Conservation (phyloP, 2,113 vertebrate genomes). For the Malurus elegans region DNA sequence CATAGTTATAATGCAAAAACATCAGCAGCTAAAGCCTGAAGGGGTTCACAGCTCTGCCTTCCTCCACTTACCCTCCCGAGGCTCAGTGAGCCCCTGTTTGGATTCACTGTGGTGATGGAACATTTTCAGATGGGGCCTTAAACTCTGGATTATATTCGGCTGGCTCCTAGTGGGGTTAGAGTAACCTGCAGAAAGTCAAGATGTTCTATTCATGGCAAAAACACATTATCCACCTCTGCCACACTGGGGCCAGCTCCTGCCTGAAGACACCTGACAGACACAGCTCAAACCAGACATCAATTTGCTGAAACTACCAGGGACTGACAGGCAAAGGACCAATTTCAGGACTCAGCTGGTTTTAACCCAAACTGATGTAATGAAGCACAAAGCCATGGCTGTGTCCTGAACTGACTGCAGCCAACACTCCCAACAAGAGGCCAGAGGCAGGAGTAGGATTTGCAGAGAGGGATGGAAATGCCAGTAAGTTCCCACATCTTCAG, state of each 20-base stretch:
- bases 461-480: background rate
- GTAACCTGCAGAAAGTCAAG: conserved; percentile 80
- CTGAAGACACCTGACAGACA: background rate
- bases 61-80: conserved; percentile 80
- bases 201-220: conserved; percentile 40
- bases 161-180: conserved; percentile 79
- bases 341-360: background rate
- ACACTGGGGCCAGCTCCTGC: background rate
- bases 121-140: conserved; percentile 79
- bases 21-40: conserved; percentile 42
- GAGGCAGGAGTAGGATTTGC: background rate
- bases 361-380: background rate
- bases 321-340: background rate
- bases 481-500: background rate
- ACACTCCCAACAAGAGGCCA: background rate
- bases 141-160: conserved; percentile 81
- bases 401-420: background rate
- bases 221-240: rapidly evolving
- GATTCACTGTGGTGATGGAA: conserved; percentile 67
- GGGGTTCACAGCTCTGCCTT: background rate
- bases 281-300: rapidly evolving
- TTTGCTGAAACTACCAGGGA: background rate
- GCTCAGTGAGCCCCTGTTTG: conserved; percentile 65
- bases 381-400: background rate
- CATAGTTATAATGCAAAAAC: background rate